Evolutionary conservation across 2,113 vertebrate species (phyloP).

Genomic region (Crocuta crocuta): DNA sequence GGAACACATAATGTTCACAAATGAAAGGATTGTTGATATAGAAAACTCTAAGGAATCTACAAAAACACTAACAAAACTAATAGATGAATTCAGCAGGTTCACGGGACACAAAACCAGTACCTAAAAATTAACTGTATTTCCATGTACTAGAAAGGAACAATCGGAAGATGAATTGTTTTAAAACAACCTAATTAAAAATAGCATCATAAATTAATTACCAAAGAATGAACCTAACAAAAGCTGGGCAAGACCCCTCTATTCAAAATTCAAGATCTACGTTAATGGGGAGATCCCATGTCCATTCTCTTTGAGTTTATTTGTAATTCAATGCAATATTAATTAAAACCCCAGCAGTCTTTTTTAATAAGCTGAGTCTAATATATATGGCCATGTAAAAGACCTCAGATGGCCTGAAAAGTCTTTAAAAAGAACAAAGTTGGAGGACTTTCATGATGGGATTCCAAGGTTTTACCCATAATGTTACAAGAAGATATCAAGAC

Average conservation of each 20-base stretch:
- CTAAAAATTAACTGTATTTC: constrained; percentile 2
- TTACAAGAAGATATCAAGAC: neutral
- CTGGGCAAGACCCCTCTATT: neutral
- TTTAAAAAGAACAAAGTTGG: neutral
- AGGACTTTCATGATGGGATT: neutral
- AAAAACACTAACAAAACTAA: neutral
- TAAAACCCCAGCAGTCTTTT: neutral
- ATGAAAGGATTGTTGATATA: neutral
- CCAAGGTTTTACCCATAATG: neutral
- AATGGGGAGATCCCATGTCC: neutral
- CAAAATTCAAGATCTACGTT: constrained; percentile 20
- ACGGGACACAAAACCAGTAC: neutral
- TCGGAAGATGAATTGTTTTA: neutral
- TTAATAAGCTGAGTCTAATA: neutral
- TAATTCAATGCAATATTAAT: neutral
- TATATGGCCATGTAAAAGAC: neutral
- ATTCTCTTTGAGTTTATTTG: neutral
- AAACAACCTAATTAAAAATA: constrained; percentile 15
- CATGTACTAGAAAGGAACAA: neutral
- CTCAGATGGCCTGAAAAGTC: neutral
- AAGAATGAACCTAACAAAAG: neutral
- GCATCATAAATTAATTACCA: constrained; percentile 37
- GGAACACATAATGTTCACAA: neutral
- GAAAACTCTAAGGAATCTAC: constrained; percentile 4
- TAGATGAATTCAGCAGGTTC: neutral